A percentile compares a stretch with the other conserved stretches of the same genome.
These are phyloP conservation scores for Catamblyrhynchus diadema DNA, from an alignment of 2,797 vertebrate species.

Conservation along the genomic window DNA sequence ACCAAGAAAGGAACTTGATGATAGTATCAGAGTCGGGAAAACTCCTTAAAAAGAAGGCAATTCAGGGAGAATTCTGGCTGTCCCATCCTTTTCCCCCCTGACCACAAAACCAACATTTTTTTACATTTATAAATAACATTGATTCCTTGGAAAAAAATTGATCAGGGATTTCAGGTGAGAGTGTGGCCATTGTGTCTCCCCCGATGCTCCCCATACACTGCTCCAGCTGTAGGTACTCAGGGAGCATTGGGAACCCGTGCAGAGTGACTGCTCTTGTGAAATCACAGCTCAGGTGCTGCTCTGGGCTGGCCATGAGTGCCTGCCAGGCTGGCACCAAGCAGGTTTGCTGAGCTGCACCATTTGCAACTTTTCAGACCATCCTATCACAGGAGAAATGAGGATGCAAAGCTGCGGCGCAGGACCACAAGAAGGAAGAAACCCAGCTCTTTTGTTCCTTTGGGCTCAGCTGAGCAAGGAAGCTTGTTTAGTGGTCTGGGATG, in stretches of 20 bases:
- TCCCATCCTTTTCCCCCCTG: neutral
- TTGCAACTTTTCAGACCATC: neutral
- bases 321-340: rapidly evolving
- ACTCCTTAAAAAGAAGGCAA: neutral
- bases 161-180: neutral
- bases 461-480: neutral
- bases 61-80: neutral
- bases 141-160: neutral
- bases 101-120: neutral
- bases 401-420: neutral
- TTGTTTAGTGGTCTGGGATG: neutral
- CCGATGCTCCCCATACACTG: rapidly evolving
- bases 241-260: rapidly evolving
- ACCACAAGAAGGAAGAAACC: neutral
- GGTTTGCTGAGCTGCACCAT: neutral
- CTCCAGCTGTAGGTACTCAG: neutral
- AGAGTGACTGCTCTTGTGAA: neutral
- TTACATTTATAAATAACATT: neutral
- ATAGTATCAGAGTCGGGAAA: neutral
- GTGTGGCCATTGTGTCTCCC: rapidly evolving
- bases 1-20: neutral
- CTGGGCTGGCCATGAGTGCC: neutral
- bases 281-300: neutral
- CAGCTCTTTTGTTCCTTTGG: neutral
- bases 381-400: neutral